phyloP scores from a whole-genome alignment of 2,888 invertebrate genomes.

The Orthosia gracilis region DNA sequence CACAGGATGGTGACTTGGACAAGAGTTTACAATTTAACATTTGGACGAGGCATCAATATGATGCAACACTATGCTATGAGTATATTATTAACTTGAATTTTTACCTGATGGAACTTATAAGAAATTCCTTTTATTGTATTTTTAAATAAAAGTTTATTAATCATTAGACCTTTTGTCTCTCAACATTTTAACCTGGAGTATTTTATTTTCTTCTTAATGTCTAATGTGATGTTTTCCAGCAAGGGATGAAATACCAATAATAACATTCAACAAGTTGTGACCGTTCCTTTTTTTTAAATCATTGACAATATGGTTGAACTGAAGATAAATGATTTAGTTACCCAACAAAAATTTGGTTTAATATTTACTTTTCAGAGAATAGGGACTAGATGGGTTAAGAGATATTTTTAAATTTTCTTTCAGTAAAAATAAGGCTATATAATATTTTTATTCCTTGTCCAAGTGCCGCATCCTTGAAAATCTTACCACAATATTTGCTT shows the following conservation, averaged over 20 bases:
- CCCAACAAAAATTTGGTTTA: neutral
- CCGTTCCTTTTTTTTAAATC: neutral
- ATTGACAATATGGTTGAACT: neutral
- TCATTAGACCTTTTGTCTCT: too few species aligned
- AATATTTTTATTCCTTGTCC: constrained; percentile 10
- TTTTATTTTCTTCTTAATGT: constrained; percentile 15
- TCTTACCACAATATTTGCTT: constrained; percentile 26
- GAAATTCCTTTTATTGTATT: neutral
- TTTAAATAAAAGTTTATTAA: neutral
- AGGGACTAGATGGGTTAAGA: neutral
- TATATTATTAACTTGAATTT: constrained; percentile 24
- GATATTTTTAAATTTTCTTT: neutral
- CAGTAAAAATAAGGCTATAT: constrained; percentile 2
- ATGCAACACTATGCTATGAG: constrained; percentile 47
- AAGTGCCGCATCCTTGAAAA: constrained; percentile 19
- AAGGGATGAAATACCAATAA: neutral
- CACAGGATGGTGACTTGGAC: constrained; percentile 32
- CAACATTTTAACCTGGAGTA: constrained; percentile 8
- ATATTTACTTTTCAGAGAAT: neutral
- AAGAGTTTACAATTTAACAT: constrained; percentile 9
- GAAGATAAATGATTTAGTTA: neutral
- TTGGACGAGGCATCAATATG: constrained; percentile 55
- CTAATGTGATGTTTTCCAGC: constrained; percentile 28
- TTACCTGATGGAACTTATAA: constrained; percentile 7
- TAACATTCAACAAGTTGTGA: neutral